These are phyloP conservation scores for Gobius niger DNA, from an alignment of 2,113 vertebrate species.

Conservation along the genomic window DNA sequence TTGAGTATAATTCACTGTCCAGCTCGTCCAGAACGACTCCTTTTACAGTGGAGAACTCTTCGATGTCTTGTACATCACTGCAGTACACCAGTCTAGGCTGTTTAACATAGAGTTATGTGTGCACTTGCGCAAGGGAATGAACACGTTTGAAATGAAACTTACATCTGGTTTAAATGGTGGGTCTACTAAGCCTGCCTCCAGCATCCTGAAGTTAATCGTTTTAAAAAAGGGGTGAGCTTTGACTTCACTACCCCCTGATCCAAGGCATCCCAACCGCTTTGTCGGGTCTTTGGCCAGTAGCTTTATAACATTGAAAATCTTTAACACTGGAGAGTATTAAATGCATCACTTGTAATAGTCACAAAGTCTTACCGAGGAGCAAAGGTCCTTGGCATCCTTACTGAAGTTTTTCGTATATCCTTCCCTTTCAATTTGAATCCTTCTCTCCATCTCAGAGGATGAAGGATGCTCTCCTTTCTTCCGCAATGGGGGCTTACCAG, in stretches of 20 bases:
- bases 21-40: conserved; percentile 78
- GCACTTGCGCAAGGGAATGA: background rate
- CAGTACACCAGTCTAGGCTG: conserved; percentile 85
- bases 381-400: conserved; percentile 66
- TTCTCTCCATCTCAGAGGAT: conserved; percentile 75
- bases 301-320: conserved; percentile 50
- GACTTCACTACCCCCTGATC: conserved; percentile 59
- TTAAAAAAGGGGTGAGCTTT: conserved; percentile 80
- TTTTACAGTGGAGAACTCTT: conserved; percentile 83
- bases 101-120: background rate
- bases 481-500: conserved; percentile 75
- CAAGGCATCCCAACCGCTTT: conserved; percentile 73
- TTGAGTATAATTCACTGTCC: conserved; percentile 78
- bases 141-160: conserved; percentile 34
- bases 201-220: conserved; percentile 82
- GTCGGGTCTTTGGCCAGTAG: conserved; percentile 79
- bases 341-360: background rate
- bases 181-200: conserved; percentile 79
- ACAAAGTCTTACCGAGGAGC: conserved; percentile 65
- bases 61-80: conserved; percentile 85
- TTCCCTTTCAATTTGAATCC: conserved; percentile 67
- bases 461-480: conserved; percentile 69
- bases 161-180: conserved; percentile 82
- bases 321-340: background rate
- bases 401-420: conserved; percentile 72